Evolutionary conservation across 2,797 vertebrate species (phyloP), one percentile per base, ranked within the genome.

Genomic region (Glyptemys insculpta): DNA sequence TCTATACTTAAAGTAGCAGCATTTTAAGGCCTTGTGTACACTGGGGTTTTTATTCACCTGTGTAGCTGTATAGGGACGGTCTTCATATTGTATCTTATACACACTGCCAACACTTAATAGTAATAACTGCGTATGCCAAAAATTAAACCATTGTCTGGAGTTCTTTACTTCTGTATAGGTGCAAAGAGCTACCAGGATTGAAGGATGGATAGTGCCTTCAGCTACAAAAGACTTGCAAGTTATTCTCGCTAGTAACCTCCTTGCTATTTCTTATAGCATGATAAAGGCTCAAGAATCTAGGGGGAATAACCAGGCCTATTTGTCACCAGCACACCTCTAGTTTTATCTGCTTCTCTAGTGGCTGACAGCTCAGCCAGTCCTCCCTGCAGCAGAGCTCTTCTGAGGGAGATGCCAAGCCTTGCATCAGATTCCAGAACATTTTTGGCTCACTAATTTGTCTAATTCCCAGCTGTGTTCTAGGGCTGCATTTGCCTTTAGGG

Each of bases 191-290:
- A 50, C 50, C 15, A 50, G 14, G 50, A 50, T 50, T 15, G 50
- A 50, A 50, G 50, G 14, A 50, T 16, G 50, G 50, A 84, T 31
- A 19, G 25, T 80, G 57, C 74, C 19, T 81, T 49, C 8, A 53
- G 12, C 19, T 8, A 91, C 80, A 76, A 44, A 95, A 92, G 90
- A 27, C 56, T 82, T 41, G 0, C 0, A 83, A 72, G 92, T 93
- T 96, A 56, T 88, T 59, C 44, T 96, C 52, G 52, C 53, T 89
- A 80, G 91, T 89, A 89, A 44, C 16, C 68, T 94, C 87, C 91
- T 93, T 6, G 2, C 83, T 83, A 78, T 0, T 2, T 90, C 53
- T 92, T 82, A 44, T 88, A 80, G 31, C 47, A 9, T 47, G 74
- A 0, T 8, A 78, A 78, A 76, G 74, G 3, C 25, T 4, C 4